A percentile compares a stretch with the other conserved stretches of the same genome.
phyloP scores from a whole-genome alignment of 1,140 invertebrate genomes.

The Megathymus violae region DNA sequence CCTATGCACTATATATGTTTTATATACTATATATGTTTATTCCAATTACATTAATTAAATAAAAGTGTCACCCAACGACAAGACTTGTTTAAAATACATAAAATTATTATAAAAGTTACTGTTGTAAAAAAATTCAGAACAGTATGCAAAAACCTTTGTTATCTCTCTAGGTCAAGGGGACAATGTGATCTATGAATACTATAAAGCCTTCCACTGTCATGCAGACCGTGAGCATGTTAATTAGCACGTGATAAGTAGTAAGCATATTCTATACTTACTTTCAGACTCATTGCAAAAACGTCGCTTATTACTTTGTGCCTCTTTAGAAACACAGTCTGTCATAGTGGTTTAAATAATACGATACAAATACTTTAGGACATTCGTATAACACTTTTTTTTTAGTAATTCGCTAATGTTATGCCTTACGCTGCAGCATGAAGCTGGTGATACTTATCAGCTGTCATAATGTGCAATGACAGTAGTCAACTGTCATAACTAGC shows the following conservation, averaged over 20 bases:
- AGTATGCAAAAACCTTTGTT: slow-evolving; percentile 13
- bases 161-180: slow-evolving; percentile 22
- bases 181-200: slow-evolving; percentile 22
- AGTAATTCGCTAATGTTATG: too few relatives aligned
- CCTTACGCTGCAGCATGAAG: too few relatives aligned
- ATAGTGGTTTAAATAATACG: not conserved
- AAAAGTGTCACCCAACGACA: too few relatives aligned
- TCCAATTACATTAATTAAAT: too few relatives aligned
- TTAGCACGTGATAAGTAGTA: slow-evolving; percentile 9
- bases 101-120: not conserved
- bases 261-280: slow-evolving; percentile 27
- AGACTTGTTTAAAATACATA: too few relatives aligned
- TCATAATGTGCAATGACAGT: too few relatives aligned
- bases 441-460: too few relatives aligned
- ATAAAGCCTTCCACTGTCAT: slow-evolving; percentile 20
- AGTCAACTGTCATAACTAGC: too few relatives aligned
- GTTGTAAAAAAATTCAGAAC: not conserved
- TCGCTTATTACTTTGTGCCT: slow-evolving; percentile 30
- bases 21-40: too few relatives aligned
- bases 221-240: slow-evolving; percentile 19
- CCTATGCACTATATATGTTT: too few relatives aligned
- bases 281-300: slow-evolving; percentile 30
- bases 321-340: slow-evolving; percentile 2
- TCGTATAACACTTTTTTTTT: too few relatives aligned
- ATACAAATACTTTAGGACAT: too few relatives aligned